Evolutionary conservation across 2,888 invertebrate species (phyloP).

Genomic region (Lycia hirtaria): DNA sequence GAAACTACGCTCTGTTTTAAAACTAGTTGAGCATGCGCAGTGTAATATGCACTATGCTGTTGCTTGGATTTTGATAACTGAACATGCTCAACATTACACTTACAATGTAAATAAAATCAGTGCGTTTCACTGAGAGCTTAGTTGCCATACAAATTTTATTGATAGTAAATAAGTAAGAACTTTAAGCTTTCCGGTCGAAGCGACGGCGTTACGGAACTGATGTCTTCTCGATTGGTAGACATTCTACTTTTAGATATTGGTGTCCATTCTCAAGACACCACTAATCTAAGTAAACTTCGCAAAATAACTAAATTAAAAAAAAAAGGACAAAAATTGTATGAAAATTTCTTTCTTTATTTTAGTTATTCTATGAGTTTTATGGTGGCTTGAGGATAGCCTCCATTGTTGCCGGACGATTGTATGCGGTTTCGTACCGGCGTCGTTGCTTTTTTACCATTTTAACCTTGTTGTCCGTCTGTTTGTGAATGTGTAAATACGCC

Average conservation of each 20-base stretch:
- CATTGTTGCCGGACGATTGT: neutral
- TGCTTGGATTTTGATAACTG: slow-evolving; percentile 16
- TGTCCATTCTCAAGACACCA: no score
- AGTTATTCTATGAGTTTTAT: no score
- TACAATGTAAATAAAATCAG: slow-evolving; percentile 77
- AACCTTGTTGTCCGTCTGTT: slow-evolving; percentile 13
- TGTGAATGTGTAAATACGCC: slow-evolving; percentile 64
- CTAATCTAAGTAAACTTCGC: no score
- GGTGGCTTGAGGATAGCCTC: no score
- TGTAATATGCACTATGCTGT: neutral
- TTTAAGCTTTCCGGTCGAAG: slow-evolving; percentile 52
- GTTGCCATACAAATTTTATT: slow-evolving; percentile 83
- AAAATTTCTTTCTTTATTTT: no score
- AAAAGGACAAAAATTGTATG: no score
- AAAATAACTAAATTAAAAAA: no score
- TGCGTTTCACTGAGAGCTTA: slow-evolving; percentile 77
- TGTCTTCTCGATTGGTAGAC: neutral
- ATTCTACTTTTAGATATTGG: neutral
- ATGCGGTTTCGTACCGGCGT: neutral
- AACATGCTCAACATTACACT: slow-evolving; percentile 36
- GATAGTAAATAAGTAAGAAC: slow-evolving; percentile 75
- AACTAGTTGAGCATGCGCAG: slow-evolving; percentile 21
- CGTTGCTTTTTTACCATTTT: slow-evolving; percentile 41
- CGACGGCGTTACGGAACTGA: slow-evolving; percentile 41
- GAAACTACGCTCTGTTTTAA: slow-evolving; percentile 20